Evolutionary conservation across 2,888 invertebrate genomes (phyloP), one percentile per base, ranked within the genome.

Genomic region (Eudasyphora cyanicolor): DNA sequence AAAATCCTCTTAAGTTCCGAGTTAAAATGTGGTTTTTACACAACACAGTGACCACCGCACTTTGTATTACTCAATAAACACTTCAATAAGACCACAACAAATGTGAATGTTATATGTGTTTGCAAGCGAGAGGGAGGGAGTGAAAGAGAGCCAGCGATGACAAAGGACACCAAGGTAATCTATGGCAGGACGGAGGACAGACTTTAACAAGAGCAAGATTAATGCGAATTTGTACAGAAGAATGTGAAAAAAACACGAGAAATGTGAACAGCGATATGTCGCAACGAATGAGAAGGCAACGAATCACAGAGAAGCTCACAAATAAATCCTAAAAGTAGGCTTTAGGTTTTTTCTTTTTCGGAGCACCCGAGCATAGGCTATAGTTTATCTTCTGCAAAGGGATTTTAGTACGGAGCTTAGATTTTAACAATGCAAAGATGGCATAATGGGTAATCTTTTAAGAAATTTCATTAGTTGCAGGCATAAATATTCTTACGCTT

Each of bases 1-100:
- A 32, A 78, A 81, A 84, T 84, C 84, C 84, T 84, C 84, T 84
- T 84, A 81, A 78, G 75, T 81, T 76, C 14, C 27, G 60, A 79
- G 76, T 79, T 79, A 79, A 75, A 80, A 70, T 84, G 83, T 78
- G 83, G 83, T 84, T 84, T 80, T 75, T 70, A 35, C 64, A 64
- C 7, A 19, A 32, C 38, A 64, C 64, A 8, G 49, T 70, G 70
- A 64, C 76, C 32, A 62, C 27, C 49, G 5, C 5, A 57, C 38
- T 38, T 21, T 38, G 38, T 51, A 75, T 60, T 57, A 42, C 49
- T 51, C 62, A 77, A 78, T 82, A 78, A 77, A 78, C 35, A 60
- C 62, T 70, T 74, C 38, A 78, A 75, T 14, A 54, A 62, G 51
- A 67, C 54, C 60, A 29, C 38, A 62, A 74, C 74, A 82, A 73